A percentile compares a stretch with the other conserved stretches of the same genome.
Conservation (phyloP, 2,113 vertebrate genomes). For the Mormyrus lacerda region DNA sequence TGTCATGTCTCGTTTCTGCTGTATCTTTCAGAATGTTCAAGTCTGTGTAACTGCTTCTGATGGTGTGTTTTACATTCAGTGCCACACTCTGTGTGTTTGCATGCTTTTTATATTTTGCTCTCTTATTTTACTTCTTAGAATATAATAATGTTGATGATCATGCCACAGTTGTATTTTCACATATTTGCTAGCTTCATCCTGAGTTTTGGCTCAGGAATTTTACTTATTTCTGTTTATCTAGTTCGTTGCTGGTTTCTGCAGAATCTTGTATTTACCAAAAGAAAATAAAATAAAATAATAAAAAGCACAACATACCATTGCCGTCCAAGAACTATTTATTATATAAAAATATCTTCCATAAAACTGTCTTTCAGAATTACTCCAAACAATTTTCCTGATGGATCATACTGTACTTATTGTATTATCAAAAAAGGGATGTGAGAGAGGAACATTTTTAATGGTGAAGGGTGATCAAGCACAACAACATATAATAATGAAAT, state of each 20-base stretch:
- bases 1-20: neutral
- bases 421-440: neutral
- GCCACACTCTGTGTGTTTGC: neutral
- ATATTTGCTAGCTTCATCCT: neutral
- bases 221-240: neutral
- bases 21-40: neutral
- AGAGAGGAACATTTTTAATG: neutral
- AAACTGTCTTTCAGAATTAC: neutral
- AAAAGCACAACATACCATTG: neutral
- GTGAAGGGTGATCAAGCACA: neutral
- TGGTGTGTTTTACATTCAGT: neutral
- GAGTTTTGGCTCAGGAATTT: neutral
- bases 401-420: neutral
- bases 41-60: neutral
- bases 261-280: neutral
- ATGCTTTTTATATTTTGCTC: neutral
- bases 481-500: neutral
- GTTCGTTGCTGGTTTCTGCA: neutral
- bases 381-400: neutral
- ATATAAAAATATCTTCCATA: neutral
- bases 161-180: neutral
- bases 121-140: neutral
- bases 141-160: neutral
- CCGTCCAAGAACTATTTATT: neutral
- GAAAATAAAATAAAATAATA: neutral